These are phyloP conservation scores for Archips xylosteana DNA, from an alignment of 2,888 invertebrate species.

Conservation along the genomic window DNA sequence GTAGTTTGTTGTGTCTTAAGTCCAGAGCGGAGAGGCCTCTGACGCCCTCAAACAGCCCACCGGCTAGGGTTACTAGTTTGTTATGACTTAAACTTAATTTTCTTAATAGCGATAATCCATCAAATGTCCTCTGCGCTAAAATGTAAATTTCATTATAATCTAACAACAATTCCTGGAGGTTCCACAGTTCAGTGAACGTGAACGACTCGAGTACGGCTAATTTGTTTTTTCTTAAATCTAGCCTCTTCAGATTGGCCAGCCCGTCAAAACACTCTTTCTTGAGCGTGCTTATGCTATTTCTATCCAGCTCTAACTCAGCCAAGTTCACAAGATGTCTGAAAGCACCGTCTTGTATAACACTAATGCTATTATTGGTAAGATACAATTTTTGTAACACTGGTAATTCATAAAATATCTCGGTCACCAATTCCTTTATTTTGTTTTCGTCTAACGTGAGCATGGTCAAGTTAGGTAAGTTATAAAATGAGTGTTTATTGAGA, in stretches of 20 bases:
- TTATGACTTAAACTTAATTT: constrained; percentile 91
- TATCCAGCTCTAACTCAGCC: constrained; percentile 92
- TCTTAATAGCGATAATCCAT: constrained; percentile 89
- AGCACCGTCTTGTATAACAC: constrained; percentile 93
- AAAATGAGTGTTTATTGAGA: constrained; percentile 89
- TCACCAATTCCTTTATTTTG: constrained; percentile 89
- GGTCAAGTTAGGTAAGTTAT: constrained; percentile 89
- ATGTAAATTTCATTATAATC: constrained; percentile 90
- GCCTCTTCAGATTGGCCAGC: constrained; percentile 88
- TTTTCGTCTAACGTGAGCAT: constrained; percentile 91
- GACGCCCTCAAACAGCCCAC: constrained; percentile 90
- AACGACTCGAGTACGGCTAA: constrained; percentile 91
- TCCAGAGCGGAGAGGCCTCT: constrained; percentile 90
- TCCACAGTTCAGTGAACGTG: constrained; percentile 92
- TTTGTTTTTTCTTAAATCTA: constrained; percentile 91
- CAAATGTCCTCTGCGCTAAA: constrained; percentile 91
- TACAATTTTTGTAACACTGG: constrained; percentile 90
- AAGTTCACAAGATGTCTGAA: constrained; percentile 91
- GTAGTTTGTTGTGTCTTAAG: constrained; percentile 90
- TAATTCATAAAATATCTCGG: constrained; percentile 90
- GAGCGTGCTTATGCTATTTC: constrained; percentile 90
- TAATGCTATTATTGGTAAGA: constrained; percentile 94
- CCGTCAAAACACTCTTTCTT: constrained; percentile 92
- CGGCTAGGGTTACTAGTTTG: constrained; percentile 88
- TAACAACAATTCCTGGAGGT: constrained; percentile 88